Evolutionary conservation across 2,113 vertebrate species (phyloP).

Genomic region (Pogonocichla stellata): DNA sequence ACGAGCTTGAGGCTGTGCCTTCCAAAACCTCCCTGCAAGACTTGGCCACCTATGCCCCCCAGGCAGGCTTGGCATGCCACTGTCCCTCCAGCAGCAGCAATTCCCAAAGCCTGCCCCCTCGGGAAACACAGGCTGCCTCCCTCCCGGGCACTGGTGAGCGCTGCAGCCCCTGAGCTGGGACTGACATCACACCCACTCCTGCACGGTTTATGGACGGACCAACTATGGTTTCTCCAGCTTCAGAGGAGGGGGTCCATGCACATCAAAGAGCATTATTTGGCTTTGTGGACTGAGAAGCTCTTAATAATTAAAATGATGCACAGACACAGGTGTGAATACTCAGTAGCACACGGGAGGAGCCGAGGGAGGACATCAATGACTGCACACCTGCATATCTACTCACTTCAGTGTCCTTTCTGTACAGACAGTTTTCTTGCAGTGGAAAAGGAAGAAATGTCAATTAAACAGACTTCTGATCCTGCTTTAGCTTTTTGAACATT

Average conservation of each 20-base stretch:
- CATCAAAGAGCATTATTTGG: not conserved
- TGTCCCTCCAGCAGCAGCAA: rapidly evolving
- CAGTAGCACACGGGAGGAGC: not conserved
- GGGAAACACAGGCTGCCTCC: not conserved
- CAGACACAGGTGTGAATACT: not conserved
- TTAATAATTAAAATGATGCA: conserved; percentile 8
- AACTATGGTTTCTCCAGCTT: not conserved
- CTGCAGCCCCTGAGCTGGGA: not conserved
- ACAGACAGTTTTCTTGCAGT: not conserved
- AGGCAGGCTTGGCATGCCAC: not conserved
- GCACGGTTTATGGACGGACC: not conserved
- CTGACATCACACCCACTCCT: rapidly evolving
- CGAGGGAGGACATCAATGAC: not conserved
- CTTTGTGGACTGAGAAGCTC: not conserved
- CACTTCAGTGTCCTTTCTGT: not conserved
- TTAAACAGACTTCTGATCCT: conserved; percentile 10
- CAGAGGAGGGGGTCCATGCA: not conserved
- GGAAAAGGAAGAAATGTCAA: not conserved
- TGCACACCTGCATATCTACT: not conserved
- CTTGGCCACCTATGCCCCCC: not conserved
- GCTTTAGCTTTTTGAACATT: not conserved
- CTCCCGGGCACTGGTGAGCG: rapidly evolving
- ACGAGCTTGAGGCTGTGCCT: not conserved
- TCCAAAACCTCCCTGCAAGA: not conserved
- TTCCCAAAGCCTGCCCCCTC: not conserved